Conservation (phyloP, 2,888 invertebrate genomes). For the Acanthococcus lagerstroemiae region DNA sequence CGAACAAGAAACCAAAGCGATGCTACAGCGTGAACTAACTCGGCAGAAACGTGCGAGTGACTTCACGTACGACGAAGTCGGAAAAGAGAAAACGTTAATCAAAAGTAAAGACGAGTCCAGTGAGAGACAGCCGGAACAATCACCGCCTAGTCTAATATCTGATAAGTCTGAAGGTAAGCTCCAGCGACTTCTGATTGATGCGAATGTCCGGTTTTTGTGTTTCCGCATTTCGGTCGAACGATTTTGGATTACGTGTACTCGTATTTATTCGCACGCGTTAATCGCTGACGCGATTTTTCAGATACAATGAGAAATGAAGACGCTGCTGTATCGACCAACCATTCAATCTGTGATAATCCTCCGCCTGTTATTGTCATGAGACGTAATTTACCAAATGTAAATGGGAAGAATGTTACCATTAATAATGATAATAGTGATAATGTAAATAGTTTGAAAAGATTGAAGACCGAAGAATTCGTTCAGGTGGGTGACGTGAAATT, state of each 20-base stretch:
- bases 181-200: background rate
- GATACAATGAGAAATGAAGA: background rate
- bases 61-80: conserved; percentile 24
- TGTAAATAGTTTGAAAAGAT: conserved; percentile 38
- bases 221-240: too few species aligned
- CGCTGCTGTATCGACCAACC: background rate
- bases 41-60: conserved; percentile 10
- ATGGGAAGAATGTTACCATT: conserved; percentile 2
- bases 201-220: too few species aligned
- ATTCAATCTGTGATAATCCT: conserved; percentile 5
- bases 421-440: conserved; percentile 6
- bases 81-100: conserved; percentile 33
- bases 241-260: too few species aligned
- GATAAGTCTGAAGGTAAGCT: background rate
- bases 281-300: too few species aligned
- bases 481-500: background rate
- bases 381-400: conserved; percentile 14
- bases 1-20: conserved; percentile 64
- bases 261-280: too few species aligned
- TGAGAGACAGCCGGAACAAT: background rate
- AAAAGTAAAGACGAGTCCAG: conserved; percentile 24
- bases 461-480: conserved; percentile 42
- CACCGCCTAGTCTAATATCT: background rate
- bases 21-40: conserved; percentile 46
- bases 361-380: conserved; percentile 17